Conservation (phyloP, 2,888 invertebrate genomes). For the Pomacea canaliculata region DNA sequence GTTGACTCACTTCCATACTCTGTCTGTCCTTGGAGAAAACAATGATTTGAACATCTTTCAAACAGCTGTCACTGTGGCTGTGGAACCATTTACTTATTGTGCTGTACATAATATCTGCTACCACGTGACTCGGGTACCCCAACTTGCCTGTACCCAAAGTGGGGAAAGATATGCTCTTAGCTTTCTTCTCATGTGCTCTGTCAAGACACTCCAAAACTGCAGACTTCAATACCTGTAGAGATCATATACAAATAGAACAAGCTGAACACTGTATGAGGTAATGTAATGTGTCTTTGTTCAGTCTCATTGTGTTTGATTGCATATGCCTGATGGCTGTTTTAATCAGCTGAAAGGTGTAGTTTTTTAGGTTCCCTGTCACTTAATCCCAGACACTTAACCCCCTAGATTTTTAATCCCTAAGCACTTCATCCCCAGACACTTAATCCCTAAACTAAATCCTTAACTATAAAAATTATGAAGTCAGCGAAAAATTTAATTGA, state of each 20-base stretch:
- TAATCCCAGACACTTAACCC: no score
- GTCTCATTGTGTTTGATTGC: neutral
- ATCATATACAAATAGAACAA: neutral
- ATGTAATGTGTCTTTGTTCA: no score
- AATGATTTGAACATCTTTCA: conserved; percentile 18
- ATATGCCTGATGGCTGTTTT: neutral
- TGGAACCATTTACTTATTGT: conserved; percentile 11
- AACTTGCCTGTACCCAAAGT: conserved; percentile 27
- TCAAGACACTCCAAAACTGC: conserved; percentile 19
- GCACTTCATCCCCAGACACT: no score
- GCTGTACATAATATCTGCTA: conserved; percentile 16
- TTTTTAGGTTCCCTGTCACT: no score
- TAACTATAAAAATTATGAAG: no score
- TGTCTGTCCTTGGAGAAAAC: conserved; percentile 13
- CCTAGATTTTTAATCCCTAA: no score
- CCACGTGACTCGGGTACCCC: conserved; percentile 14
- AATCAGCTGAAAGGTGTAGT: no score
- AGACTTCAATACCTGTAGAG: conserved; percentile 9
- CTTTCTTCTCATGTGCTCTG: conserved; percentile 17
- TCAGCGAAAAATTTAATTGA: no score
- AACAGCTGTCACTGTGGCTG: neutral
- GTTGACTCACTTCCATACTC: conserved; percentile 4
- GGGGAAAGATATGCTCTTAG: conserved; percentile 28
- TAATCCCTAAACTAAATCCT: no score
- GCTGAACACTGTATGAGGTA: neutral